A percentile compares a stretch with the other conserved stretches of the same genome.
Evolutionary conservation across 2,888 invertebrate genomes (phyloP).

Genomic region (Watsonalla cultraria): DNA sequence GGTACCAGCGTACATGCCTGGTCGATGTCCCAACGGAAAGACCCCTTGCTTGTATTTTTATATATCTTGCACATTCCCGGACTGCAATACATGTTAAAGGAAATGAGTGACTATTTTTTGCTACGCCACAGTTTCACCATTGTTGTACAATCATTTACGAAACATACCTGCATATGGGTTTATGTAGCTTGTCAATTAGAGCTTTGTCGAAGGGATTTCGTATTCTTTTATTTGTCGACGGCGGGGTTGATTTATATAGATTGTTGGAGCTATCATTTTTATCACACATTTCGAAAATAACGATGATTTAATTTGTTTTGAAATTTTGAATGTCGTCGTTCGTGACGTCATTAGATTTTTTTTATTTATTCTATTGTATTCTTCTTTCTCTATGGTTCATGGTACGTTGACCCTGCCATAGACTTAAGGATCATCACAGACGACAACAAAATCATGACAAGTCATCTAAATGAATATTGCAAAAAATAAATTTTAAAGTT

Average conservation of each 20-base stretch:
- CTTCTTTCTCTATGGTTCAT: too few relatives aligned
- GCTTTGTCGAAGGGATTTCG: constrained; percentile 84
- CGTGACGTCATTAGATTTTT: not conserved
- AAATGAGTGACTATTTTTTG: not conserved
- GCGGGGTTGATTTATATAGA: constrained; percentile 60
- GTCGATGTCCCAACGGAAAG: constrained; percentile 83
- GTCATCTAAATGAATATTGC: too few relatives aligned
- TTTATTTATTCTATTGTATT: not conserved
- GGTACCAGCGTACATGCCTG: constrained; percentile 83
- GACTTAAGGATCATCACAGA: too few relatives aligned
- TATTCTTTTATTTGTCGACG: constrained; percentile 65
- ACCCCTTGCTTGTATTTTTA: constrained; percentile 54
- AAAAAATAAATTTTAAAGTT: too few relatives aligned
- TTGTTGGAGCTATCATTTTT: constrained; percentile 52
- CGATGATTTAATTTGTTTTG: constrained; percentile 30
- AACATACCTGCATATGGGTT: constrained; percentile 83
- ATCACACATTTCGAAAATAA: constrained; percentile 68
- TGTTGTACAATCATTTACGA: not conserved
- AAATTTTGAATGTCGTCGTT: not conserved
- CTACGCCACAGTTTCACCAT: not conserved
- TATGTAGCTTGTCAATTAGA: constrained; percentile 81
- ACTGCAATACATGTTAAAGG: constrained; percentile 28
- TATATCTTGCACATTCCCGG: constrained; percentile 75
- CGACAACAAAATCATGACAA: too few relatives aligned
- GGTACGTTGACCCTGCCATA: too few relatives aligned